Base-by-base conservation (phyloP, 2,888 invertebrate species). In the Clepsis dumicolana region DNA sequence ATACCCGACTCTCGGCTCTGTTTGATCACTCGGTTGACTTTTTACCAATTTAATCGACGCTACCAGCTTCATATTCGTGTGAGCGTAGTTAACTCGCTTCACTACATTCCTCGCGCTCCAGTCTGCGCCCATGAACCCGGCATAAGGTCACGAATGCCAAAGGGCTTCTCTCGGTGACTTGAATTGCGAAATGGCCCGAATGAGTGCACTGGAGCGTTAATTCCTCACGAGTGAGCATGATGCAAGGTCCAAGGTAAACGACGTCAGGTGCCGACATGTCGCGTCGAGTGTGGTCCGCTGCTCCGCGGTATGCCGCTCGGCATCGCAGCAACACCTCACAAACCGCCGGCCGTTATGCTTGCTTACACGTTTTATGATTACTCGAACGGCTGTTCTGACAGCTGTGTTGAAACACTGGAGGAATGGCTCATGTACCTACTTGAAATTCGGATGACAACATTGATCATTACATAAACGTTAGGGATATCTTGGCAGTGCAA, bases 141-240 rank as follows among this genome's bases (percentile, higher is more conserved):
- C 61, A n/a, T 67, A 56, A 56, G 66, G 62, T 62, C 61, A 67
- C 66, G 12, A 32, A 56, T 62, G 52, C 61, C 27, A 29, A 38
- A 14, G 44, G 44, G 44, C 35, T 25, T 48, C 35, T 48, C 35
- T 57, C n/a, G 7, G 35, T 48, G 50, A 27, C 18, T 29, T 44
- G 5, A 35, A 12, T 52, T 35, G 24, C 24, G 38, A 24, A 63
- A 52, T 18, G 48, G 18, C 21, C 27, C 64, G 48, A 57, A 57
- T 57, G 48, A 56, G 64, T 32, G 48, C 25, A 44, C 44, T 24
- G 12, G 50, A 24, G 50, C 50, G 50, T 21, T 24, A 12, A 24
- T 50, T 24, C 24, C 12, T 24, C 50, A 2, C 21, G 57, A 38
- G n/a, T 57, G 24, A 38, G 32, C 53, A 38, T 38, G 38, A 7